Evolutionary conservation across 2,113 vertebrate species (phyloP), one percentile per base, ranked within the genome.

Genomic region (Epinephelus cyanopodus): DNA sequence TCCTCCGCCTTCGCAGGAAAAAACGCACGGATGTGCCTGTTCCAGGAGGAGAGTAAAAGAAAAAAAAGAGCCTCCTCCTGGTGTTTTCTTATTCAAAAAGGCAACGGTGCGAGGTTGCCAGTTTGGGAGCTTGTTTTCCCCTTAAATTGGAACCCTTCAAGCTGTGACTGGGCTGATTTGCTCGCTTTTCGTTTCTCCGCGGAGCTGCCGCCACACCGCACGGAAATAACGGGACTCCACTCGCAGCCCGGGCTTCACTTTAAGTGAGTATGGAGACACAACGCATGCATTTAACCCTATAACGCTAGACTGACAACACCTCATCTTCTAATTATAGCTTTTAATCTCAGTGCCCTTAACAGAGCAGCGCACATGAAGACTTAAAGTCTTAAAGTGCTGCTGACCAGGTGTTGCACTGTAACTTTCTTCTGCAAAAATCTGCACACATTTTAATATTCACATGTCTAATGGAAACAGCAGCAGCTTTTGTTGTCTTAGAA

Each of bases 361-460:
- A 18, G 64, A 79, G 64, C 2, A 8, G 77, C 39, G 60, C 80
- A 17, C 69, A 3, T 0, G 62, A 7, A 25, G 63, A 50, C 62
- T 86, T 84, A 27, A 82, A 87, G 79, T 85, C 17, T 64, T 54
- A 18, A 64, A 73, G 84, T 47, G 81, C 37, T 10, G 87, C 82
- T 65, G 79, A 79, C n/a, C 83, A 86, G 83, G 83, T 87, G 88
- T 87, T 85, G 84, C 77, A 39, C 82, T 74, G 66, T 2, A 91
- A 93, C 87, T 91, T 91, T 89, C 12, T 67, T 1, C 62, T 64
- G 81, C 17, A n/a, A 18, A 75, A 33, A 60, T 33, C 42, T 18
- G 33, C 61, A n/a, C 10, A 48, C n/a, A 74, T 54, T 18, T 19
- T 15, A 3, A 53, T 2, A 45, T n/a, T 10, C 10, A 6, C 5